Evolutionary conservation across 2,888 invertebrate genomes (phyloP), one percentile per base, ranked within the genome.

Genomic region (Cryptocephalus moraei): DNA sequence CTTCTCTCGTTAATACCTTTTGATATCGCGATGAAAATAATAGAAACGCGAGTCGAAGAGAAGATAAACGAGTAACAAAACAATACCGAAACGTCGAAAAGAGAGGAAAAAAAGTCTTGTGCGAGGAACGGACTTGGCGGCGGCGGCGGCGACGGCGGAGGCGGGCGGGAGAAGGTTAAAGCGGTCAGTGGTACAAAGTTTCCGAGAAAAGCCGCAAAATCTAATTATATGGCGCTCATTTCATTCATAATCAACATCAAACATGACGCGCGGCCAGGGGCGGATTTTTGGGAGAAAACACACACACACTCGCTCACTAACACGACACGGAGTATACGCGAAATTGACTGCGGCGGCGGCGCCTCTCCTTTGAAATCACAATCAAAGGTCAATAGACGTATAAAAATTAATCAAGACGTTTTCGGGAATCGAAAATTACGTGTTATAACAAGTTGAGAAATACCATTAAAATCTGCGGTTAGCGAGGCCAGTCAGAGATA

Each of bases 161-260:
- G 61, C 62, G 60, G 62, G 61, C 62, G 62, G 57, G 52, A 53
- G 62, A 64, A 64, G 65, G 65, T 65, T 64, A 65, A 49, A 62
- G 57, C 65, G 65, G 64, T 64, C 63, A 64, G 60, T 64, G 63
- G 62, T 65, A 65, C 62, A 63, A 62, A 60, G 59, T 63, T 60
- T 65, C 65, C 61, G 49, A 62, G 65, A 65, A 65, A 59, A 54
- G 61, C 64, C 63, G 62, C 64, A 63, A 63, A 64, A 63, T 62
- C 60, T 63, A 65, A 65, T 65, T 65, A 65, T 62, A 63, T 62
- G 63, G 63, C 63, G 63, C 61, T 62, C 61, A 56, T 58, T 63
- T 62, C 62, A 55, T 55, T 55, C 55, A 55, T 61, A 60, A 61
- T 61, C 57, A 62, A 60, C 61, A 56, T 60, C 57, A 60, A 60